These are phyloP conservation scores for Tenrec ecaudatus DNA, from an alignment of 2,113 vertebrate genomes.

Conservation along the genomic window DNA sequence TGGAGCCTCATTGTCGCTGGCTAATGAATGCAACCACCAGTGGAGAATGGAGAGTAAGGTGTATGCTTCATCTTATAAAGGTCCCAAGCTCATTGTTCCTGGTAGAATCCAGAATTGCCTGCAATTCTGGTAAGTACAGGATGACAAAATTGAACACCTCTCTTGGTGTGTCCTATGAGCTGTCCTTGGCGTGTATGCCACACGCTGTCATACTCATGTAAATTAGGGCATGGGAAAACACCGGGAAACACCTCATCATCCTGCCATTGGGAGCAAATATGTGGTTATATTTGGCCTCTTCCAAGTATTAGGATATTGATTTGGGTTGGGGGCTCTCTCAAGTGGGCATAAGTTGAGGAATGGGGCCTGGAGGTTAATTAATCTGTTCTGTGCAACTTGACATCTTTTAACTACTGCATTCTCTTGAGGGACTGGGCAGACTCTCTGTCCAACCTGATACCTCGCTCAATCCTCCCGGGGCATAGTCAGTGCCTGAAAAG, in stretches of 20 bases:
- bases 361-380: too few relatives aligned
- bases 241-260: background rate
- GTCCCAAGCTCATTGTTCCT: accelerated
- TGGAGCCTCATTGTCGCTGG: background rate
- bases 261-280: background rate
- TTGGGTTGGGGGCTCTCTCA: background rate
- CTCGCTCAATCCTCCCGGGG: background rate
- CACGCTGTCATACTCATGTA: background rate
- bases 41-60: background rate
- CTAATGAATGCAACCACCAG: background rate
- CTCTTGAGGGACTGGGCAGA: background rate
- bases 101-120: too few relatives aligned
- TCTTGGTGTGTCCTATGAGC: background rate
- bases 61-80: background rate
- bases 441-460: background rate
- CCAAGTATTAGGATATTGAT: too few relatives aligned
- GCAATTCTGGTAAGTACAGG: too few relatives aligned
- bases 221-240: background rate
- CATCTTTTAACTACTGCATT: too few relatives aligned
- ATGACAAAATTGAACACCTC: background rate
- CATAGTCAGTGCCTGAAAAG: background rate
- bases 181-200: background rate
- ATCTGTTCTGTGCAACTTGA: background rate
- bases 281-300: too few relatives aligned
- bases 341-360: background rate